These are phyloP conservation scores for Achroia grisella DNA, from an alignment of 1,140 invertebrate genomes.

Conservation along the genomic window DNA sequence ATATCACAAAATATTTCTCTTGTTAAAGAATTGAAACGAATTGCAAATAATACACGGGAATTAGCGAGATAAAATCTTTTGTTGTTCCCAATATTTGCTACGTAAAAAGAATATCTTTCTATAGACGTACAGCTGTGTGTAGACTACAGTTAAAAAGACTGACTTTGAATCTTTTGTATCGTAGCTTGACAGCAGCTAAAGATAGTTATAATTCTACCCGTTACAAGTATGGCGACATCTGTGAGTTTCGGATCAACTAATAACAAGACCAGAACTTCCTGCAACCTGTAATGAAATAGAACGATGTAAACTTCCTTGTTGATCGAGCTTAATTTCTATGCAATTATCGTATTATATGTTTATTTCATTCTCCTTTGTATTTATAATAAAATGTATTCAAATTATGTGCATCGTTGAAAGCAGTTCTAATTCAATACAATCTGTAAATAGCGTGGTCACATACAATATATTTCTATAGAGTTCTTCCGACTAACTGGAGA, in stretches of 20 bases:
- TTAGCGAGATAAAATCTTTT: slow-evolving; percentile 55
- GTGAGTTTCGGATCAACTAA: slow-evolving; percentile 30
- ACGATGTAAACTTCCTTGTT: background rate
- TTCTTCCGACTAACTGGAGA: slow-evolving; percentile 20
- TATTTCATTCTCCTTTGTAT: no score
- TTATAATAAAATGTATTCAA: no score
- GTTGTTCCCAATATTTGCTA: slow-evolving; percentile 16
- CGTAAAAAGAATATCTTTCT: slow-evolving; percentile 23
- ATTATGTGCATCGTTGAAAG: background rate
- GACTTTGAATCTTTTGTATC: slow-evolving; percentile 27
- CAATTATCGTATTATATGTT: background rate
- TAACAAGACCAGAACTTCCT: slow-evolving; percentile 29
- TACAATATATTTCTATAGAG: slow-evolving; percentile 24
- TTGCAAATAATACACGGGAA: slow-evolving; percentile 62
- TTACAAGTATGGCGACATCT: slow-evolving; percentile 35
- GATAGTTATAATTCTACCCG: slow-evolving; percentile 22
- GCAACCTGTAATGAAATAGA: slow-evolving; percentile 29
- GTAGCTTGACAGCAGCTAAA: slow-evolving; percentile 16
- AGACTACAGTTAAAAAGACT: background rate
- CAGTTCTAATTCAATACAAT: slow-evolving; percentile 1
- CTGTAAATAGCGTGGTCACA: slow-evolving; percentile 7
- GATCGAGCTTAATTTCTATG: no score
- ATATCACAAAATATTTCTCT: slow-evolving; percentile 43
- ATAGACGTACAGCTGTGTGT: slow-evolving; percentile 19
- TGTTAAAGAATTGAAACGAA: slow-evolving; percentile 56